Evolutionary conservation across 2,113 vertebrate species (phyloP).

Genomic region (Xenus cinereus): DNA sequence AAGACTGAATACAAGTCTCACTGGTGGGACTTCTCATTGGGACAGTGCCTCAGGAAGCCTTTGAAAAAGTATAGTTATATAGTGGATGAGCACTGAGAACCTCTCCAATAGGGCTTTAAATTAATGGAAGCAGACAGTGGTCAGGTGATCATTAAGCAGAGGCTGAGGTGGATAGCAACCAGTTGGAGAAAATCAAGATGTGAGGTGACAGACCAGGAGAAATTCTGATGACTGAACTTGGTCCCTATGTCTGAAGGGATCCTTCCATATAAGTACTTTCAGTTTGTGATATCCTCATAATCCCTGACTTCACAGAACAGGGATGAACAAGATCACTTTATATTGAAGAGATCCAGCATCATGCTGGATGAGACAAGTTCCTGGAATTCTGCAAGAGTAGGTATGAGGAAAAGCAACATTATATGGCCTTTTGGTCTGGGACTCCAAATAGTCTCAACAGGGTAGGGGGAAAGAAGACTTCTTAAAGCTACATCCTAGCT

Average conservation of each 20-base stretch:
- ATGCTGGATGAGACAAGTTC: background rate
- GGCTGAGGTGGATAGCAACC: background rate
- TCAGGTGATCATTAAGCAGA: background rate
- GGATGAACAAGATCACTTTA: background rate
- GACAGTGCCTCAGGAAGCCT: background rate
- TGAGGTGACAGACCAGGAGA: background rate
- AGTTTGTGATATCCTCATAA: background rate
- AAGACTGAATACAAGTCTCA: background rate
- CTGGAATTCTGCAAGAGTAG: background rate
- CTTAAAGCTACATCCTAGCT: background rate
- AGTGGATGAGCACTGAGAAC: background rate
- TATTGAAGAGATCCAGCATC: background rate
- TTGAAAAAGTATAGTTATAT: background rate
- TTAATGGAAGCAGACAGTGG: background rate
- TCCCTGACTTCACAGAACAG: background rate
- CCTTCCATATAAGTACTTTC: background rate
- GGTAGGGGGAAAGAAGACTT: background rate
- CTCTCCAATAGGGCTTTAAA: accelerated
- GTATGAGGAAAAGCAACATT: background rate
- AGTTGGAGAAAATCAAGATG: background rate
- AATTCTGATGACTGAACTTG: background rate
- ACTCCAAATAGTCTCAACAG: background rate
- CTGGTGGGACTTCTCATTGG: background rate
- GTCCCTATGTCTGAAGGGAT: background rate
- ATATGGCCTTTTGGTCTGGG: background rate